Conservation (phyloP, 2,797 vertebrate genomes). For the Oophaga sylvatica region DNA sequence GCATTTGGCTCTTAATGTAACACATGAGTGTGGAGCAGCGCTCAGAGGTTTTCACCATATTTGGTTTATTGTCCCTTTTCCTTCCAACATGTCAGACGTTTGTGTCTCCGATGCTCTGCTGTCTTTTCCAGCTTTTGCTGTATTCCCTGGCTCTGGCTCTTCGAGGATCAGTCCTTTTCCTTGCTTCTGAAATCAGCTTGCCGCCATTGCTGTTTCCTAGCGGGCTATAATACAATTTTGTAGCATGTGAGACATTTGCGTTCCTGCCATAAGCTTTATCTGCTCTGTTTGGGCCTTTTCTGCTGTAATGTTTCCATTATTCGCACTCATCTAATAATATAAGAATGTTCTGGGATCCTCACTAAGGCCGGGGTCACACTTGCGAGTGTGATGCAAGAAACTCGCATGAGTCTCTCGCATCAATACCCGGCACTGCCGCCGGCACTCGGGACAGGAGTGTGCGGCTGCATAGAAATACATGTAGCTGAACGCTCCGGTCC, state of each 20-base stretch:
- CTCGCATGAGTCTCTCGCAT: too few species aligned
- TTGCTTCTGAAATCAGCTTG: conserved; percentile 5
- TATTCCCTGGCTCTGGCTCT: background rate
- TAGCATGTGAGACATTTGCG: background rate
- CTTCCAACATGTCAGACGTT: conserved; percentile 22
- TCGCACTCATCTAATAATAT: background rate
- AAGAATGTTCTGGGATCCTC: background rate
- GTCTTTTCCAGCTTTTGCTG: background rate
- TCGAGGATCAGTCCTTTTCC: background rate
- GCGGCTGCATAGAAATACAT: too few species aligned
- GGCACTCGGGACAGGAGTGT: too few species aligned
- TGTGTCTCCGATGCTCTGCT: background rate
- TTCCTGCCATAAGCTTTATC: background rate
- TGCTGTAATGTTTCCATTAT: background rate
- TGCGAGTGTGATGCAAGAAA: too few species aligned
- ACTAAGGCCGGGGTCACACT: too few species aligned
- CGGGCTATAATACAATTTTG: background rate
- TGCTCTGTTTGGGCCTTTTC: background rate
- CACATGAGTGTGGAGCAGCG: background rate
- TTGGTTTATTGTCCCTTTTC: background rate
- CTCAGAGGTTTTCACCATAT: background rate
- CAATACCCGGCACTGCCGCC: too few species aligned
- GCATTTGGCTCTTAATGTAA: background rate
- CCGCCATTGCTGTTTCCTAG: background rate
- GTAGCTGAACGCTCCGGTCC: too few species aligned